Percentiles rank a stretch among this genome's conserved stretches.
Evolutionary conservation across 2,797 vertebrate genomes (phyloP).

Genomic region (Phrynocephalus forsythii): DNA sequence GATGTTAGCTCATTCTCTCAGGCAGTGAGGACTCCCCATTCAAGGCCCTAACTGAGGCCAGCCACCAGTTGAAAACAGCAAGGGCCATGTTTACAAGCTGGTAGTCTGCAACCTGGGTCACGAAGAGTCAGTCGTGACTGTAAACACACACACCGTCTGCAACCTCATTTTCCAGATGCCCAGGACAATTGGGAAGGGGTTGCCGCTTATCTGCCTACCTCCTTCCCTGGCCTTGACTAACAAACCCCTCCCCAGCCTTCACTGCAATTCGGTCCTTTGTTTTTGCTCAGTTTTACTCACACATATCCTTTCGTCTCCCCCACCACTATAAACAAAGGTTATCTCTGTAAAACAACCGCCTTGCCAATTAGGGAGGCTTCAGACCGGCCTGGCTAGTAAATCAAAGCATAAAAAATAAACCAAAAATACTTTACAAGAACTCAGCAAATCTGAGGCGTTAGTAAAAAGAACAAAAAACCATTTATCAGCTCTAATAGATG

Average conservation of each 20-base stretch:
- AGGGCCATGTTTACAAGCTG: neutral
- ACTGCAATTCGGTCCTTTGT: neutral
- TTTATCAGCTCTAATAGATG: neutral
- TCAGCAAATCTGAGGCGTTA: neutral
- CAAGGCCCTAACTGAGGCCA: neutral
- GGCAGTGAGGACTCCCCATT: neutral
- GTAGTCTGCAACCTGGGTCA: neutral
- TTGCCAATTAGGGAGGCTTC: neutral
- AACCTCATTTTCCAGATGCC: neutral
- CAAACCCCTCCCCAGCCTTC: neutral
- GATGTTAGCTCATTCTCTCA: neutral
- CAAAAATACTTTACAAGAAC: neutral
- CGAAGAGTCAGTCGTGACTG: too few relatives aligned
- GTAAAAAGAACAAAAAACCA: neutral
- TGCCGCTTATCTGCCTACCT: neutral
- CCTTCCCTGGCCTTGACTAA: neutral
- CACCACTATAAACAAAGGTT: neutral
- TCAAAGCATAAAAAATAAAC: neutral
- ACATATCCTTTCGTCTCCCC: neutral
- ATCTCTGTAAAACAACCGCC: neutral
- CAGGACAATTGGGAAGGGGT: neutral
- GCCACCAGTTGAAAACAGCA: neutral
- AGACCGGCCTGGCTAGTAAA: neutral
- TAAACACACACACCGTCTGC: too few relatives aligned
- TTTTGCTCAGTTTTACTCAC: neutral